Evolutionary conservation across 2,113 vertebrate genomes (phyloP).

Genomic region (Bungarus multicinctus): DNA sequence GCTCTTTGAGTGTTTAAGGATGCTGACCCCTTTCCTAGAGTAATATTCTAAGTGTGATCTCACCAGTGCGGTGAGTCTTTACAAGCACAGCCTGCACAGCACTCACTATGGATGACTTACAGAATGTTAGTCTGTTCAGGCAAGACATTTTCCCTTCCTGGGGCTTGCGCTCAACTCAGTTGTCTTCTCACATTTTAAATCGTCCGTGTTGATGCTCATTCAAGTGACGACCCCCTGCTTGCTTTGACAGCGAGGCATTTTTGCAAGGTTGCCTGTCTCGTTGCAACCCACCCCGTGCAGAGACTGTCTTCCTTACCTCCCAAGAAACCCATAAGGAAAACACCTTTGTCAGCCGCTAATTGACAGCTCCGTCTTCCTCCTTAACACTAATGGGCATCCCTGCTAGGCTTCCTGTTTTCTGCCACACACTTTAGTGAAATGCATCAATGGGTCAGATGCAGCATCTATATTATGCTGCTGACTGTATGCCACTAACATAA

Average conservation of each 20-base stretch:
- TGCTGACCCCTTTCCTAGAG: too few relatives aligned
- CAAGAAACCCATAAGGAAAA: constrained; percentile 15
- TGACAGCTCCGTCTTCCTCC: neutral
- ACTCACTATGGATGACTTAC: neutral
- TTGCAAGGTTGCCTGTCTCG: constrained; percentile 1
- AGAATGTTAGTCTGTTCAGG: neutral
- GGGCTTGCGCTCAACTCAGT: neutral
- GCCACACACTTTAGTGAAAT: constrained; percentile 16
- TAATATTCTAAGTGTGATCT: too few relatives aligned
- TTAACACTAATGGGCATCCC: neutral
- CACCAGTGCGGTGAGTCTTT: too few relatives aligned
- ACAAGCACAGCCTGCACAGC: neutral
- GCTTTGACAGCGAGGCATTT: neutral
- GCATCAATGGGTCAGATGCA: neutral
- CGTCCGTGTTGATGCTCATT: neutral
- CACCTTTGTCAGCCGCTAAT: neutral
- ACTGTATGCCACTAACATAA: neutral
- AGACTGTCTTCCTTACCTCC: neutral
- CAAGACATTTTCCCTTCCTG: neutral
- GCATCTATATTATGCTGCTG: neutral
- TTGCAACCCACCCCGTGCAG: neutral
- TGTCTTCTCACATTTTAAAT: neutral
- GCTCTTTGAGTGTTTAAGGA: too few relatives aligned
- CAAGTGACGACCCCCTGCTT: neutral
- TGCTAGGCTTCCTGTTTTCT: neutral